Evolutionary conservation across 2,113 vertebrate genomes (phyloP).

Genomic region (Aptenodytes forsteri): DNA sequence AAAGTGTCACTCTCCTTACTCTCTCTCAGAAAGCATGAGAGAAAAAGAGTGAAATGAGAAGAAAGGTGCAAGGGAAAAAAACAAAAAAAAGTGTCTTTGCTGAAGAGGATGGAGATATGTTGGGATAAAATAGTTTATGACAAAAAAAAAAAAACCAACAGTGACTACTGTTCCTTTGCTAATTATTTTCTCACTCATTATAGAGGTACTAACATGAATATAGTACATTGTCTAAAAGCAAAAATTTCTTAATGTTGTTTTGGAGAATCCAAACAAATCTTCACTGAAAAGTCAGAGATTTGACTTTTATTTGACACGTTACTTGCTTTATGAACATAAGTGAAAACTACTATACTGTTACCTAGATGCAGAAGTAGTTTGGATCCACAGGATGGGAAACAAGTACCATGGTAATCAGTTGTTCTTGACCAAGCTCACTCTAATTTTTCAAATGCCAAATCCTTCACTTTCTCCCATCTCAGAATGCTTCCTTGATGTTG

Average conservation of each 20-base stretch:
- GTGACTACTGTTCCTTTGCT: background rate
- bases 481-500: background rate
- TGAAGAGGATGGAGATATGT: background rate
- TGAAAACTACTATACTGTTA: background rate
- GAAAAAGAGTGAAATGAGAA: background rate
- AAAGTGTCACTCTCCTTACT: background rate
- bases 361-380: background rate
- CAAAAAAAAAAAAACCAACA: background rate
- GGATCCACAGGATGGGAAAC: background rate
- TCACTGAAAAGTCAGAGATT: background rate
- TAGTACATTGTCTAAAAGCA: background rate
- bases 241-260: background rate
- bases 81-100: background rate
- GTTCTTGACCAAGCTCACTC: background rate
- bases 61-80: background rate
- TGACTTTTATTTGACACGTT: background rate
- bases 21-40: background rate
- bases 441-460: background rate
- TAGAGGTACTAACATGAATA: background rate
- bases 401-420: background rate
- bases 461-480: background rate
- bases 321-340: background rate
- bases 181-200: background rate
- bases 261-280: background rate
- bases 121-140: background rate